These are phyloP conservation scores for Isaurus tuberculatus DNA, from an alignment of 92 coral and sea anemone species.

Conservation along the genomic window DNA sequence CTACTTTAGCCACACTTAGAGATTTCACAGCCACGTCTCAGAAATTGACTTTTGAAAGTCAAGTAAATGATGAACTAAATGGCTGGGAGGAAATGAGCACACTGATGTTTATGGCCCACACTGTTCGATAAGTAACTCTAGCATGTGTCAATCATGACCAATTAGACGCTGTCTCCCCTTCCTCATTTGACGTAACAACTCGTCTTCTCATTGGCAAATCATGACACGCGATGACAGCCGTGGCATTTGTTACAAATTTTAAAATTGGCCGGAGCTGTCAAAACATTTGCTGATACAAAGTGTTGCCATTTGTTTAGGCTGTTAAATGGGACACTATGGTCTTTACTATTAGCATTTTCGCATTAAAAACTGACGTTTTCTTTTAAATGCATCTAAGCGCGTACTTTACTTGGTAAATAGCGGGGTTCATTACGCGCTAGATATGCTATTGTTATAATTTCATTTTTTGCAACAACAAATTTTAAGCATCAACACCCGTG, in stretches of 20 bases:
- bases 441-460: conserved; percentile 90
- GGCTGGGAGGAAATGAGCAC: conserved; percentile 96
- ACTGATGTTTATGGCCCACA: conserved; percentile 99
- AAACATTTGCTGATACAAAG: conserved; percentile 98
- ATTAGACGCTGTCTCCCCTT: conserved; percentile 99
- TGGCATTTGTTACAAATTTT: conserved; percentile 99
- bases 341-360: conserved; percentile 95
- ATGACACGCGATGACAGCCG: conserved; percentile 99
- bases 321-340: conserved; percentile 99
- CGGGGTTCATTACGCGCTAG: conserved; percentile 86
- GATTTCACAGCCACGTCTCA: conserved; percentile 72
- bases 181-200: conserved; percentile 96
- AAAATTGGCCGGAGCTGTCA: conserved; percentile 99
- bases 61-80: conserved; percentile 89
- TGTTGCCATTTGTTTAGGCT: conserved; percentile 99
- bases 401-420: conserved; percentile 98
- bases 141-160: conserved; percentile 99
- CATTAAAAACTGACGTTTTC: conserved; percentile 98
- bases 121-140: conserved; percentile 98
- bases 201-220: conserved; percentile 98
- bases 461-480: conserved; percentile 83
- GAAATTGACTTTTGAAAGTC: conserved; percentile 96
- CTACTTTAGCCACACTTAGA: conserved; percentile 61
- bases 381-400: conserved; percentile 95
- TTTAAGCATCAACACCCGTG: conserved; percentile 15